Evolutionary conservation across 1,140 invertebrate species (phyloP).

Genomic region (Arctopsyche grandis): DNA sequence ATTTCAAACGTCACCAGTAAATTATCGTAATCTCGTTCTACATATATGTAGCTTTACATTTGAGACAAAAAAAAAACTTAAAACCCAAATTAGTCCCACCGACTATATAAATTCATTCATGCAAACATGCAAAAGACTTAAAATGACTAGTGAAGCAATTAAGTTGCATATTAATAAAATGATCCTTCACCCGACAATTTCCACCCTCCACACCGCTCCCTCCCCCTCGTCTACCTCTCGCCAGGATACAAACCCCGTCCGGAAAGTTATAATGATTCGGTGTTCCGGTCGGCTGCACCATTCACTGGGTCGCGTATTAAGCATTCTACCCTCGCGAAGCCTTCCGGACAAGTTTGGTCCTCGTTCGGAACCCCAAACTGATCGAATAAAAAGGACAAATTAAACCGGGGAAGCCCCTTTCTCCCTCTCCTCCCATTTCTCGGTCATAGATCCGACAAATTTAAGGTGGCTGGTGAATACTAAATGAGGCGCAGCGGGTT

Average conservation of each 20-base stretch:
- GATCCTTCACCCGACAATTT: too few species aligned
- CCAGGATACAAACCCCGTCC: too few species aligned
- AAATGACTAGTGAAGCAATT: background rate
- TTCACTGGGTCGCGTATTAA: slow-evolving; percentile 15
- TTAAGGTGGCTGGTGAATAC: background rate
- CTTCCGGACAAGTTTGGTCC: background rate
- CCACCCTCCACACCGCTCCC: too few species aligned
- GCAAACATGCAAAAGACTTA: too few species aligned
- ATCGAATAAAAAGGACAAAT: background rate
- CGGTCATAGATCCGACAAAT: background rate
- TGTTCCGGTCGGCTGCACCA: slow-evolving; percentile 29
- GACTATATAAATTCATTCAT: too few species aligned
- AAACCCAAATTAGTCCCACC: too few species aligned
- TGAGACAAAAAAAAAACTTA: too few species aligned
- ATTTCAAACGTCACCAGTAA: background rate
- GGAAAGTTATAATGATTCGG: slow-evolving; percentile 36
- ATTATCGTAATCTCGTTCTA: too few species aligned
- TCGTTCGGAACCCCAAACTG: background rate
- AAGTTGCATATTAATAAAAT: slow-evolving; percentile 18
- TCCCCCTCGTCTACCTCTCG: too few species aligned
- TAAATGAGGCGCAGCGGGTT: background rate
- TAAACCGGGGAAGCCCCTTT: background rate
- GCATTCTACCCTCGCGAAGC: background rate
- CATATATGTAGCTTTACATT: too few species aligned
- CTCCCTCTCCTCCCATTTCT: background rate